Conservation (phyloP, 2,797 vertebrate genomes). For the Anabacerthia variegaticeps region DNA sequence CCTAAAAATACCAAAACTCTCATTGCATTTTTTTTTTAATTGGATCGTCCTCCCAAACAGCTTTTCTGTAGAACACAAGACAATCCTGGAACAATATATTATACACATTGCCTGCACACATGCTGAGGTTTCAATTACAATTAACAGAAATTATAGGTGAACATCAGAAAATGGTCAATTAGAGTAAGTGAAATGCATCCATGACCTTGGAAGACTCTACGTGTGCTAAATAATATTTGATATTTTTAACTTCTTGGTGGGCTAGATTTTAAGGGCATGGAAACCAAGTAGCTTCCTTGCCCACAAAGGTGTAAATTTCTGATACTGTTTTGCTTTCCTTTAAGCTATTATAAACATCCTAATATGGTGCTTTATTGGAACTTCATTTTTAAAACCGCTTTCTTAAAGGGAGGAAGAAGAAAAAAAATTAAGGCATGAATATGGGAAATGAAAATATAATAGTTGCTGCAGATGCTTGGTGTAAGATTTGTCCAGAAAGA, state of each 20-base stretch:
- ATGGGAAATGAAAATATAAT: not conserved
- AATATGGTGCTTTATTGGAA: not conserved
- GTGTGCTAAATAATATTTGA: not conserved
- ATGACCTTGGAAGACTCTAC: not conserved
- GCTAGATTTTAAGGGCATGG: not conserved
- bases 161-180: not conserved
- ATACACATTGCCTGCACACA: not conserved
- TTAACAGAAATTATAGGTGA: not conserved
- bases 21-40: not conserved
- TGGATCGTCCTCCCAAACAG: not conserved
- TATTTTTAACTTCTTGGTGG: not conserved
- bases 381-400: not conserved
- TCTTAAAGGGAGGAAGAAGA: not conserved
- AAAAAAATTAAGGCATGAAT: not conserved
- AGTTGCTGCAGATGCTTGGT: not conserved
- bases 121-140: not conserved
- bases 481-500: not conserved
- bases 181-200: not conserved
- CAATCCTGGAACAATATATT: not conserved
- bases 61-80: not conserved
- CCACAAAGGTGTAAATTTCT: not conserved
- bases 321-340: not conserved
- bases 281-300: not conserved
- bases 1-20: rapidly evolving
- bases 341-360: not conserved